Base-by-base conservation (phyloP, 2,797 vertebrate genomes). In the Typhlichthys eigenmanni region DNA sequence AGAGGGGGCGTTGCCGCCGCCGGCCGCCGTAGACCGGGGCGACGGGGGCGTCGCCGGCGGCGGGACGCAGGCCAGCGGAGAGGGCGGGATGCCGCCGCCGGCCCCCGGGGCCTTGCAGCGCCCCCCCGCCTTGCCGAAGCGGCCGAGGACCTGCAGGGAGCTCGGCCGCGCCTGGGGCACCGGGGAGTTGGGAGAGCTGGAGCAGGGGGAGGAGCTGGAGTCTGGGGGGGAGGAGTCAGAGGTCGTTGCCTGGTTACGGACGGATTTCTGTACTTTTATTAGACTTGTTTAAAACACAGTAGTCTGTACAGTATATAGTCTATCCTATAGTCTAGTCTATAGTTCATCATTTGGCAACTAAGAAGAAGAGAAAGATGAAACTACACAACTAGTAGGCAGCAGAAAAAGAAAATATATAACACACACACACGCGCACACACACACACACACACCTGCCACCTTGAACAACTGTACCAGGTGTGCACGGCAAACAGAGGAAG, bases 131-230 rank as follows among this genome's bases (percentile, higher is more conserved):
- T 96, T 96, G 76, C 90, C 91, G 75, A 95, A 95, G 0, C 92
- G 95, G 5, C 92, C 94, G 69, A 96, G 74, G 55, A 96, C 95
- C 0, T 96, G 95, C 38, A 97, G 87, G 9, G 96, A 96, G 81
- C 95, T 97, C 64, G 96, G 96, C 3, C 96, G 93, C 57, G 94
- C 87, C 75, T 96, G 95, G 1, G 94, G 93, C 0, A 94, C 90
- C 0, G 96, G 96, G 0, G 96, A 96, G 17, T 94, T 95, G 0
- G 96, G 96, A 38, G 93, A 95, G 88, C 96, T 98, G 83, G 95
- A 95, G 81, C 91, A 92, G 0, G 96, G 95, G 24, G 96, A 96
- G 3, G 89, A 93, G 72, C 93, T 90, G 0, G 93, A 87, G 74
- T 96, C 95, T 97, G 88, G 5, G 58, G 14, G 10, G 61, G 58